Conservation (phyloP, 2,888 invertebrate species). For the Amphiduros pacificus region DNA sequence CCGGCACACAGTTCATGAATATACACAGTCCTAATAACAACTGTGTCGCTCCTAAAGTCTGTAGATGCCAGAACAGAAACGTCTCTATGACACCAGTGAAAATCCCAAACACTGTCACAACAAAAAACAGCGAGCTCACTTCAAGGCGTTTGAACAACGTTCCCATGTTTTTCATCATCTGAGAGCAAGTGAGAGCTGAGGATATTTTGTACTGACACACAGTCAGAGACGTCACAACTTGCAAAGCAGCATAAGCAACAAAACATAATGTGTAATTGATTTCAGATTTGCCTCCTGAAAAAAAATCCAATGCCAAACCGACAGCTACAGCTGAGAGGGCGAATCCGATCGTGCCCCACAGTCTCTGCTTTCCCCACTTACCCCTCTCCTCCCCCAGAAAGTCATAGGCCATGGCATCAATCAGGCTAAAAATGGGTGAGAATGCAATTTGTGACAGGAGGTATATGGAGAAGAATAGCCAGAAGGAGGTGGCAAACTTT, state of each 20-base stretch:
- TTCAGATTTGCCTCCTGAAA: constrained; percentile 18
- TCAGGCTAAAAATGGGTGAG: constrained; percentile 82
- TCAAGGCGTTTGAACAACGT: constrained; percentile 78
- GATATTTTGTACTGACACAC: constrained; percentile 60
- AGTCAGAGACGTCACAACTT: constrained; percentile 73
- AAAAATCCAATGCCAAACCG: constrained; percentile 47
- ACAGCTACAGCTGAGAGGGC: constrained; percentile 61
- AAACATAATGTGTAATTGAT: constrained; percentile 41
- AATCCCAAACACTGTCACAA: constrained; percentile 80
- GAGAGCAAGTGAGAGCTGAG: constrained; percentile 33
- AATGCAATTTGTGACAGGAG: constrained; percentile 81
- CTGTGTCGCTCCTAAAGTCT: constrained; percentile 29
- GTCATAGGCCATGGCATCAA: constrained; percentile 85
- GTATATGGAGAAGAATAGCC: constrained; percentile 79
- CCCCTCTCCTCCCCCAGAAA: constrained; percentile 82
- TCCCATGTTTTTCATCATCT: constrained; percentile 72
- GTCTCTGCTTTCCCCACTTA: constrained; percentile 80
- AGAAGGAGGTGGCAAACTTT: constrained; percentile 64
- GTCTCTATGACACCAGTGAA: constrained; percentile 89
- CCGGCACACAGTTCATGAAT: constrained; percentile 40
- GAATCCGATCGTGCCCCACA: constrained; percentile 88
- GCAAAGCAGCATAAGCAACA: constrained; percentile 64
- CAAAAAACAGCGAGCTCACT: constrained; percentile 78
- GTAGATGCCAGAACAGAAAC: constrained; percentile 72
- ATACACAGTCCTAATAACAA: constrained; percentile 47